These are phyloP conservation scores for Brachionus rotundiformis DNA, from an alignment of 1,140 invertebrate genomes.

Conservation along the genomic window DNA sequence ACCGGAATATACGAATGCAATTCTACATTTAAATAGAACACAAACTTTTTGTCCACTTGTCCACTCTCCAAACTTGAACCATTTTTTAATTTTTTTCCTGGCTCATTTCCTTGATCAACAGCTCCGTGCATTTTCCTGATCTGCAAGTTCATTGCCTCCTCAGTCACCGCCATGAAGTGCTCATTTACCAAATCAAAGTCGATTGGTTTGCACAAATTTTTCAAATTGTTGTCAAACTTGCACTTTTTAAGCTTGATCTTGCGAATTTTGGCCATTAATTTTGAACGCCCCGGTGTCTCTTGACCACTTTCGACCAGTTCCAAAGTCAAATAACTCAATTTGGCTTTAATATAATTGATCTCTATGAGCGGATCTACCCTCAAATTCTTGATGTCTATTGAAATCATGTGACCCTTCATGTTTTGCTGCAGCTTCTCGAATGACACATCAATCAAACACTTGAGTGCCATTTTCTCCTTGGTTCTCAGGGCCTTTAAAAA, in stretches of 20 bases:
- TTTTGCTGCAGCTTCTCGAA: slow-evolving; percentile 44
- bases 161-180: slow-evolving; percentile 31
- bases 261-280: slow-evolving; percentile 8
- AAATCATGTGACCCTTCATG: slow-evolving; percentile 34
- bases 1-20: slow-evolving; percentile 48
- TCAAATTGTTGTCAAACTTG: slow-evolving; percentile 50
- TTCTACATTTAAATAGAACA: slow-evolving; percentile 46
- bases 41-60: background rate
- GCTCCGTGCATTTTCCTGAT: slow-evolving; percentile 11
- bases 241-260: slow-evolving; percentile 43
- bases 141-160: slow-evolving; percentile 42
- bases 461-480: background rate
- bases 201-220: slow-evolving; percentile 42
- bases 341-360: slow-evolving; percentile 41
- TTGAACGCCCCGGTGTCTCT: background rate
- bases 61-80: background rate
- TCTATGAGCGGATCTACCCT: slow-evolving; percentile 24
- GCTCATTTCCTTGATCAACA: background rate
- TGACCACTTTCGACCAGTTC: background rate
- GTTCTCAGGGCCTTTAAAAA: background rate
- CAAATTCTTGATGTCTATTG: slow-evolving; percentile 28
- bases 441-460: background rate
- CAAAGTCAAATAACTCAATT: slow-evolving; percentile 32
- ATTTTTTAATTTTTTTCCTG: background rate
- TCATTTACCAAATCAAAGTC: slow-evolving; percentile 42